Base-by-base conservation (phyloP, 1,140 invertebrate species). In the Globodera rostochiensis region DNA sequence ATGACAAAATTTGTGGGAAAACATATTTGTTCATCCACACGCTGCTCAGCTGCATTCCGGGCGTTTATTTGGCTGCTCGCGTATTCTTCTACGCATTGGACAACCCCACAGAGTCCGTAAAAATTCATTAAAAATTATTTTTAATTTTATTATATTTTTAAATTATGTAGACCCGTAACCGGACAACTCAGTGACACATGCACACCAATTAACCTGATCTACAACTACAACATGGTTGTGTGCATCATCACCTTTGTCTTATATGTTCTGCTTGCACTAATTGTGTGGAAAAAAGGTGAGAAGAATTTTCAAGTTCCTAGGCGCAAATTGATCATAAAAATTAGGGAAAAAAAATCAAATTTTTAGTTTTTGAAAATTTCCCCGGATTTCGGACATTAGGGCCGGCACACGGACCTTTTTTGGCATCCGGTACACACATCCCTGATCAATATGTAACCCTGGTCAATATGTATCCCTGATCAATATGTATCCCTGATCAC, bases 111-210 rank as follows among this genome's bases (percentile, higher is more conserved):
- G 76, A 78, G 75, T 77, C 7, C 7, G 1, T 0, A 4, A 49
- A 25, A 36, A 9, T 74, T 19, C 15, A 36, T 74, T 15, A 64
- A n/a, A 6, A 64, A 64, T 19, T 64, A 64, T 64, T 19, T 19
- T 19, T 66, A 5, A 71, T 5, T 36, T 67, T 7, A n/a, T 66
- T 45, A 25, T 9, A 25, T 57, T 77, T 67, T 13, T 77, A n/a
- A 60, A 50, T 77, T 77, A 7, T 25, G 13, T 45, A 77, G 75
- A 70, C 64, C 77, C 0, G 64, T 78, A 49, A 78, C 77, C 47
- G 77, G 77, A 3, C 77, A 78, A 78, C 77, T 78, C 49, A 78
- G 77, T 47, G 77, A 78, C 70, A 78, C 25, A 1, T 78, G 77
- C 70, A 78, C 77, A 36, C 77, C 77, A 19, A n/a, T 78, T 6